Conservation (phyloP, 2,888 invertebrate species). For the Dugesia japonica region DNA sequence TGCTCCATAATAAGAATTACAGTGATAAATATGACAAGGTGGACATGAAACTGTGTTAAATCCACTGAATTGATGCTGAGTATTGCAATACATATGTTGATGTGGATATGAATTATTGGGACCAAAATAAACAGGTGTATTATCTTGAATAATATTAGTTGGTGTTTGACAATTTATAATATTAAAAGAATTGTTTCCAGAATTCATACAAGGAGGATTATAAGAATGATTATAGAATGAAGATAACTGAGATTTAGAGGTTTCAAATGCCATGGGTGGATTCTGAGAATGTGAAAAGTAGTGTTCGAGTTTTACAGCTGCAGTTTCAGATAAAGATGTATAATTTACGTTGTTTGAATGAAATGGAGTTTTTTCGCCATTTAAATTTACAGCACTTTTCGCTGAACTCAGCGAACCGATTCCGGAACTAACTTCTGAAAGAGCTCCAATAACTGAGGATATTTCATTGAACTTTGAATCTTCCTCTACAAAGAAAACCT, state of each 20-base stretch:
- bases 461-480: conserved; percentile 14
- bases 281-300: conserved; percentile 9
- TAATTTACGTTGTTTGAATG: not conserved
- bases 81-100: not conserved
- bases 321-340: not conserved
- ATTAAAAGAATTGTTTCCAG: not conserved
- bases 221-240: not conserved
- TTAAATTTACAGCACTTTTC: not conserved
- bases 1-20: not conserved
- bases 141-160: not conserved
- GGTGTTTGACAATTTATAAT: not conserved
- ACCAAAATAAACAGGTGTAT: not conserved
- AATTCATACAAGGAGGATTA: not conserved
- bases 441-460: not conserved
- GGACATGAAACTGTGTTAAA: not conserved
- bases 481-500: not conserved
- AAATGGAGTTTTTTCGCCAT: not conserved
- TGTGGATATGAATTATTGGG: not conserved
- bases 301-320: not conserved
- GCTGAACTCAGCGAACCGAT: not conserved
- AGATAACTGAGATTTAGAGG: not conserved
- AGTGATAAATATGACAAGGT: not conserved
- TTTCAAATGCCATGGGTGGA: not conserved
- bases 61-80: not conserved
- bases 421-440: not conserved